phyloP scores from a whole-genome alignment of 2,797 vertebrate genomes.

The Fundulus diaphanus region DNA sequence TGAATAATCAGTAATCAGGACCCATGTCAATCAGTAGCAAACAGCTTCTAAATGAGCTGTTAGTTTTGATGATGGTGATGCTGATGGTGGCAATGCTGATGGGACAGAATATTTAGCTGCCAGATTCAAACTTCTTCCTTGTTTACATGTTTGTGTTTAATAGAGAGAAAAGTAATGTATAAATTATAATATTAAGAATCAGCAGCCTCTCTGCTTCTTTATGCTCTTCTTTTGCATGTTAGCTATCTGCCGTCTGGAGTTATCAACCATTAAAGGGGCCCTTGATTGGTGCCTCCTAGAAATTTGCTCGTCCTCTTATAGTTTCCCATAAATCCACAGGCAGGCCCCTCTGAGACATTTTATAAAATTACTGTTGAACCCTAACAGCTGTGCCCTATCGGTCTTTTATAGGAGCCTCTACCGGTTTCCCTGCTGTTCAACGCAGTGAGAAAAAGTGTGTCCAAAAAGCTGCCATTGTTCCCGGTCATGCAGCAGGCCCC shows the following conservation, averaged over 20 bases:
- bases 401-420: constrained; percentile 82
- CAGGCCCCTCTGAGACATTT: constrained; percentile 73
- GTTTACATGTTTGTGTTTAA: constrained; percentile 8
- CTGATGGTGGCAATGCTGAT: constrained; percentile 8
- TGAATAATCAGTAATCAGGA: constrained; percentile 69
- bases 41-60: constrained; percentile 51
- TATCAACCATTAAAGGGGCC: constrained; percentile 39
- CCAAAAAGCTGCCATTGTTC: constrained; percentile 87
- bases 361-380: constrained; percentile 80
- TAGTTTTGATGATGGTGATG: constrained; percentile 43
- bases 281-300: constrained; percentile 46
- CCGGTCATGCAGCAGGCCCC: constrained; percentile 72
- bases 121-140: constrained; percentile 41
- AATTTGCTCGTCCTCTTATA: constrained; percentile 65
- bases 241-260: constrained; percentile 32
- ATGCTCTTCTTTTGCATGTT: constrained; percentile 25
- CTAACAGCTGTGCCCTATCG: constrained; percentile 82
- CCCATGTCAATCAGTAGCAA: constrained; percentile 26
- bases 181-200: constrained; percentile 27
- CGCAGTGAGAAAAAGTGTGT: constrained; percentile 87
- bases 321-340: constrained; percentile 70
- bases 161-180: constrained; percentile 32
- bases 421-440: constrained; percentile 84
- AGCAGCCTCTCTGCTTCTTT: background rate
- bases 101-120: constrained; percentile 35